Evolutionary conservation across 1,140 invertebrate genomes (phyloP), one percentile per base, ranked within the genome.

Genomic region (Pinna nobilis): DNA sequence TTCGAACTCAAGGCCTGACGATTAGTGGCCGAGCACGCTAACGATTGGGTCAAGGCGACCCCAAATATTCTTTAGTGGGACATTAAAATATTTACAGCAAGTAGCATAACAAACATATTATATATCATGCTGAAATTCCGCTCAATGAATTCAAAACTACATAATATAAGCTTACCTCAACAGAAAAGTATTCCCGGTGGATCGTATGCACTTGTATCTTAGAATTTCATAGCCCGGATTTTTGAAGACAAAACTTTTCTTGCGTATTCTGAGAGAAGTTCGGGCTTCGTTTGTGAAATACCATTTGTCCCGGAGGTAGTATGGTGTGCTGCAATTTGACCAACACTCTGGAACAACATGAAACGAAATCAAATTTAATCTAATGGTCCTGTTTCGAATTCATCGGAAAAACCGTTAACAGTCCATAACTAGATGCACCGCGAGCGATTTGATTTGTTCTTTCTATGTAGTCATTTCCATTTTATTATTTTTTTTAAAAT

Each of bases 121-220:
- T 44, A n/a, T n/a, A 44, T 11, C 9, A 44, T 44, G 39, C 9
- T 44, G 39, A 11, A 44, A 11, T n/a, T 11, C 39, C 39, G 9
- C 39, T 44, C 39, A n/a, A 44, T n/a, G n/a, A 9, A 11, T 44
- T 44, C 39, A 44, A 11, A 44, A 9, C n/a, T 44, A 44, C 9
- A 11, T 11, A n/a, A n/a, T 44, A n/a, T n/a, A n/a, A n/a, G n/a
- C n/a, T 44, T 78, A 81, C 81, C 76, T 78, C 35, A 82, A 51
- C n/a, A 82, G 33, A 53, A 77, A 82, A 35, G 79, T 79, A 55
- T 79, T 80, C 11, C 79, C 79, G 49, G 65, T 76, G 15, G 50
- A 66, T 51, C 79, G 71, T 13, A 79, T 51, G 59, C 81, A 82
- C 30, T 77, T 76, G 60, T 76, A 82, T 11, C 74, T 57, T 3